Evolutionary conservation across 1,140 invertebrate species (phyloP).

Genomic region (Forficula auricularia): DNA sequence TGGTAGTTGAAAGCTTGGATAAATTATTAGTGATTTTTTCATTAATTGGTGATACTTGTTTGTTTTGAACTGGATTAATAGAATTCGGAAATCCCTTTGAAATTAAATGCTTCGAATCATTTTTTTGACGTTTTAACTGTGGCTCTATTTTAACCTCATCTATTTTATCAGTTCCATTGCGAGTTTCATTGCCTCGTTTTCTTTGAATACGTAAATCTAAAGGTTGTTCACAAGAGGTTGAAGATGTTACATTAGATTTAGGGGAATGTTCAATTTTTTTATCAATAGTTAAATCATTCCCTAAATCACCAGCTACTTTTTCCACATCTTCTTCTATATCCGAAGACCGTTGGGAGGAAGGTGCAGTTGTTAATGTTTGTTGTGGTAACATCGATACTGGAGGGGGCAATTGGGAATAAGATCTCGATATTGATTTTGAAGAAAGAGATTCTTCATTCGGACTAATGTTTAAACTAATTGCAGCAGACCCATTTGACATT

Average conservation of each 20-base stretch:
- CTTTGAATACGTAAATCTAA: slow-evolving; percentile 47
- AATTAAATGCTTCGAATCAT: too few species aligned
- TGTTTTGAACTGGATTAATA: too few species aligned
- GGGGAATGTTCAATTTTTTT: slow-evolving; percentile 9
- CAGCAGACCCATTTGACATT: neutral
- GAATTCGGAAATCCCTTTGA: too few species aligned
- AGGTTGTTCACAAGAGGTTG: slow-evolving; percentile 37
- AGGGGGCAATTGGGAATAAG: too few species aligned
- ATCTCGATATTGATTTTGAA: too few species aligned
- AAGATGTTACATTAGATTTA: neutral
- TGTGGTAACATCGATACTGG: neutral
- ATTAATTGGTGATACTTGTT: too few species aligned
- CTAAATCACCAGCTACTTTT: slow-evolving; percentile 15
- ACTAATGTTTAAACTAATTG: neutral
- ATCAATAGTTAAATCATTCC: slow-evolving; percentile 12
- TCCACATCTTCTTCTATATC: slow-evolving; percentile 10
- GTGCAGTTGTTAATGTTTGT: slow-evolving; percentile 5
- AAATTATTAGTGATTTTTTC: neutral
- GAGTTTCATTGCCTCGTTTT: slow-evolving; percentile 23
- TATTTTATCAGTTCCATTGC: too few species aligned
- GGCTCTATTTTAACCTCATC: too few species aligned
- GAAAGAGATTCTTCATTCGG: too few species aligned
- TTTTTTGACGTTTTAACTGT: too few species aligned
- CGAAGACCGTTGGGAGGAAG: neutral
- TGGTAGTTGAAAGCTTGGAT: slow-evolving; percentile 27